phyloP scores from a whole-genome alignment of 2,797 vertebrate species.

The Hafferia zeledoni region DNA sequence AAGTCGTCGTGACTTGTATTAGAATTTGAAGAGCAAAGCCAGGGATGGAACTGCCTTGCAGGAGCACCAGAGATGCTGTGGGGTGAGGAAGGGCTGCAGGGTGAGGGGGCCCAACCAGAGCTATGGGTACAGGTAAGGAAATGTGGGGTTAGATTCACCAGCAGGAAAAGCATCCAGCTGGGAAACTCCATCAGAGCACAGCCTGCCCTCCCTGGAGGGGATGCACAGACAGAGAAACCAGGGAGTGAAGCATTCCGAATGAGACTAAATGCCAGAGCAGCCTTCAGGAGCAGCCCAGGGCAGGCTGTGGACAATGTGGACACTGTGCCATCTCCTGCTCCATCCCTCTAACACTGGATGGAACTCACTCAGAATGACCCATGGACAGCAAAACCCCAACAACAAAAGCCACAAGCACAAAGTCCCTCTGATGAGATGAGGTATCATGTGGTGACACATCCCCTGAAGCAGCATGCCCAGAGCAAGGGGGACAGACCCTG shows the following conservation, averaged over 20 bases:
- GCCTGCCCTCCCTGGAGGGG: not conserved
- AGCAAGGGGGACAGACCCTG: not conserved
- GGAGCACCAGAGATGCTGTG: not conserved
- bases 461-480: accelerated
- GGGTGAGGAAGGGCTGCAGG: not conserved
- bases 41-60: not conserved
- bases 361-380: not conserved
- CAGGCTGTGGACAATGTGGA: not conserved
- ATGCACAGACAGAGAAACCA: not conserved
- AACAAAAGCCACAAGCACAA: not conserved
- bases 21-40: not conserved
- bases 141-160: accelerated
- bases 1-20: accelerated
- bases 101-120: not conserved
- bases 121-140: not conserved
- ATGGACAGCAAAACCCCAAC: accelerated
- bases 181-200: not conserved
- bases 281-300: not conserved
- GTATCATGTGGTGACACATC: accelerated
- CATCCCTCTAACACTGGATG: not conserved
- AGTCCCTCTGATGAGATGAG: not conserved
- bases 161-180: not conserved
- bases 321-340: not conserved
- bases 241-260: not conserved
- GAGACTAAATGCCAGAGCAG: not conserved